A percentile compares a stretch with the other conserved stretches of the same genome.
phyloP scores from a whole-genome alignment of 2,113 vertebrate species.

The Mastomys natalensis region DNA sequence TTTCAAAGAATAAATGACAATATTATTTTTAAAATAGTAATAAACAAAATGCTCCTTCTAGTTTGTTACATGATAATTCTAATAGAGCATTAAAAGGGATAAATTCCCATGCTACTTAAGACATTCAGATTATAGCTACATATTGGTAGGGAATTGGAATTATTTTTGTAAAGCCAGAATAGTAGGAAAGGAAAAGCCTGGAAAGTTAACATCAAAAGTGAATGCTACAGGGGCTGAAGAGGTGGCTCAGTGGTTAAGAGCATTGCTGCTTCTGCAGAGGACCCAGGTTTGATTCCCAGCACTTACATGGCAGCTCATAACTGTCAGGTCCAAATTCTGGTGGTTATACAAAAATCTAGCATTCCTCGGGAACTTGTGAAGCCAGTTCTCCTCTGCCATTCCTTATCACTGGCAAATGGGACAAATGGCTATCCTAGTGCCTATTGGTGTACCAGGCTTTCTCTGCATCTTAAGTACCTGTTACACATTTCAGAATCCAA shows the following conservation, averaged over 20 bases:
- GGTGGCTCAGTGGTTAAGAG: not conserved
- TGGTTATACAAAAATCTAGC: not conserved
- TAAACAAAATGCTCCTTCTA: not conserved
- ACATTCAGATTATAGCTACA: not conserved
- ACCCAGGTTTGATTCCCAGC: not conserved
- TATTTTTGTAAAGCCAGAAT: conserved; percentile 23
- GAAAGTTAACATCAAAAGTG: not conserved
- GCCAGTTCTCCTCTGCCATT: not conserved
- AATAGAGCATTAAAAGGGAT: not conserved
- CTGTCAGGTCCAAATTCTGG: not conserved
- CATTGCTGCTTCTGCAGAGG: not conserved
- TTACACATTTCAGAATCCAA: not conserved
- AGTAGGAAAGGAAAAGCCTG: not conserved
- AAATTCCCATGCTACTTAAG: not conserved
- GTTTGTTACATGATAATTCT: not conserved
- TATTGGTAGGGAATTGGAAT: not conserved
- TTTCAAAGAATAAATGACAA: not conserved
- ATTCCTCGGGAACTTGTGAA: not conserved
- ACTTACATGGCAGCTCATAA: not conserved
- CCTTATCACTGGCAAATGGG: not conserved
- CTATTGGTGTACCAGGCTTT: not conserved
- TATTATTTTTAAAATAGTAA: not conserved
- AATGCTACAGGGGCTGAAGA: not conserved
- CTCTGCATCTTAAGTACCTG: not conserved
- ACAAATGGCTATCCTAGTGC: not conserved